These are phyloP conservation scores for Pristionchus exspectatus DNA, from an alignment of 2,888 invertebrate genomes.

Conservation along the genomic window DNA sequence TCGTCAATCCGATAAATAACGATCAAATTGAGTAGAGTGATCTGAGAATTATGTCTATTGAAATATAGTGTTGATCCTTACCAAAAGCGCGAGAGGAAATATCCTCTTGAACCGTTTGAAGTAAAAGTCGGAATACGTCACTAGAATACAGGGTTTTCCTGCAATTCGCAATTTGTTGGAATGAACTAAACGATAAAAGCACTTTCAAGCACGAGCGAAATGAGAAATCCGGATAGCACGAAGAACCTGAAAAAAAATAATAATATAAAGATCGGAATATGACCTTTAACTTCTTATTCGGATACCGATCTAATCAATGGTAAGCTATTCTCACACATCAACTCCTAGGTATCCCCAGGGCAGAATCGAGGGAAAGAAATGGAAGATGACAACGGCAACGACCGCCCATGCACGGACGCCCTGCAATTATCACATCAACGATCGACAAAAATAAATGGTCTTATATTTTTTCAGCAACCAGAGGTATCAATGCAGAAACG, in stretches of 20 bases:
- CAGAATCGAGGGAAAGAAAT: background rate
- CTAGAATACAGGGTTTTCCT: background rate
- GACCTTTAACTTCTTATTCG: too few relatives aligned
- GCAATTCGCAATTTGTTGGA: background rate
- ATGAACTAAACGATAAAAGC: background rate
- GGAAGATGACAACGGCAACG: background rate
- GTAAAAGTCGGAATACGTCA: background rate
- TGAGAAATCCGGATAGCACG: slow-evolving; percentile 60
- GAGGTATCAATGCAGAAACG: too few relatives aligned
- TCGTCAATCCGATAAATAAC: background rate
- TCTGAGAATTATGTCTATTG: background rate
- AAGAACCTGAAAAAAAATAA: slow-evolving; percentile 56
- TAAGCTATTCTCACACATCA: slow-evolving; percentile 13
- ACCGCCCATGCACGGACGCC: slow-evolving; percentile 1
- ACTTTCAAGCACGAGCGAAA: slow-evolving; percentile 55
- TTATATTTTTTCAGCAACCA: too few relatives aligned
- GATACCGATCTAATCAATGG: too few relatives aligned
- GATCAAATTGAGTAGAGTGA: background rate
- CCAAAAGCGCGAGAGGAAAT: background rate
- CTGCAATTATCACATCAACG: background rate
- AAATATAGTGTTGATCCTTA: background rate
- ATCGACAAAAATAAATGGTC: too few relatives aligned
- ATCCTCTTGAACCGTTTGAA: background rate
- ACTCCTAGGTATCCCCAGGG: slow-evolving; percentile 1
- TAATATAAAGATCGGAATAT: too few relatives aligned